Evolutionary conservation across 2,888 invertebrate genomes (phyloP), one percentile per base, ranked within the genome.

Genomic region (Drosophila subquinaria): DNA sequence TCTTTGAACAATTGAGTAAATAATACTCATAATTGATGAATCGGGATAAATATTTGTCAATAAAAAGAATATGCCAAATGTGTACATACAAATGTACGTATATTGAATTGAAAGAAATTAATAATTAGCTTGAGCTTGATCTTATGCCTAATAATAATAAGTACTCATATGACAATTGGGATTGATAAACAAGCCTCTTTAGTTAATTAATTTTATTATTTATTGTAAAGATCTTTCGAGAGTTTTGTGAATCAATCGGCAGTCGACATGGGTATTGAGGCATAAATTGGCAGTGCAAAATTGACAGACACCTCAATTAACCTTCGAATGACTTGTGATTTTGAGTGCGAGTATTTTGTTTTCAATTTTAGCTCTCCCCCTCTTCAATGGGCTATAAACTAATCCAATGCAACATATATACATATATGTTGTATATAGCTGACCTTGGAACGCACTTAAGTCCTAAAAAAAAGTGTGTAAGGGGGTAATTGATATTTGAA

Each of bases 401-500:
- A 68, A 81, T 70, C 55, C 52, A 66, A 13, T 65, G 73, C 68
- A 78, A 55, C 51, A 61, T 36, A 15, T 11, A 33, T n/a, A 33
- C 17, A 48, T 15, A 36, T 10, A 53, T 52, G 11, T 45, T 38
- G 36, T 23, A 50, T 51, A 20, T n/a, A 52, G 56, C 48, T 89
- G 83, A 68, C 83, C 89, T 83, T 89, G 83, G 66, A 47, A 35
- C 63, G 67, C 89, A 89, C 83, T 83, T 83, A 82, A 63, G 57
- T 38, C 47, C 60, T 56, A 60, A 55, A 73, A 66, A 57, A 9
- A 48, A 62, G 20, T 62, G 45, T 69, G 62, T 48, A 53, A 59
- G 40, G 50, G 69, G 80, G 66, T 68, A 82, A 88, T 82, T 81
- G 78, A 67, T 74, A 47, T 81, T 83, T 83, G 89, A 81, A 83